Evolutionary conservation across 2,113 vertebrate species (phyloP).

Genomic region (Oryzias javanicus): DNA sequence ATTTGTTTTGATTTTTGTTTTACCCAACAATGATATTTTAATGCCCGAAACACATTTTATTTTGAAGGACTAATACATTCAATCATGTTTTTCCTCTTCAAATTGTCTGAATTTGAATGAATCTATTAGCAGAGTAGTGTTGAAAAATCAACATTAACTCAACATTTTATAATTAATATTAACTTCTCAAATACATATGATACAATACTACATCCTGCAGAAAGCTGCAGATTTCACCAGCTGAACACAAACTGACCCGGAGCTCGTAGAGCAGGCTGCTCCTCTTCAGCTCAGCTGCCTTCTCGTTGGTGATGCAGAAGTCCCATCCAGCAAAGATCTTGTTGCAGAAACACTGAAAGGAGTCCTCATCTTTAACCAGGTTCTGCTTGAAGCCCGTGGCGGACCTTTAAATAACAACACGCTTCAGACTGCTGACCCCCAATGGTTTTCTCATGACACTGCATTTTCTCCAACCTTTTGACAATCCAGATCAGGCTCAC

Average conservation of each 20-base stretch:
- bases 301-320: conserved; percentile 89
- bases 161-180: no score
- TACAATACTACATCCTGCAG: no score
- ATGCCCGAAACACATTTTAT: no score
- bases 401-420: conserved; percentile 72
- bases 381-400: conserved; percentile 87
- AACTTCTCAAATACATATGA: no score
- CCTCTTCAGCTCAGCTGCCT: conserved; percentile 80
- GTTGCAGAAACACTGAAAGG: conserved; percentile 96
- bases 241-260: conserved; percentile 68
- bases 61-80: no score
- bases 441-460: background rate
- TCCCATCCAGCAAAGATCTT: conserved; percentile 98
- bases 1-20: no score
- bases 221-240: background rate
- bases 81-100: no score
- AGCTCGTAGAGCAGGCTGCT: conserved; percentile 88
- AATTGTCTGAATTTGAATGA: no score
- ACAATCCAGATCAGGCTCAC: conserved; percentile 93
- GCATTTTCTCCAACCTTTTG: conserved; percentile 80
- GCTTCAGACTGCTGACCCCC: background rate
- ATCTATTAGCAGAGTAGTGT: no score
- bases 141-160: no score
- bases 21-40: no score
- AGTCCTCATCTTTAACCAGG: conserved; percentile 84